Percentiles rank a stretch among this genome's conserved stretches.
Evolutionary conservation across 2,113 vertebrate genomes (phyloP).

Genomic region (Girardinichthys multiradiatus): DNA sequence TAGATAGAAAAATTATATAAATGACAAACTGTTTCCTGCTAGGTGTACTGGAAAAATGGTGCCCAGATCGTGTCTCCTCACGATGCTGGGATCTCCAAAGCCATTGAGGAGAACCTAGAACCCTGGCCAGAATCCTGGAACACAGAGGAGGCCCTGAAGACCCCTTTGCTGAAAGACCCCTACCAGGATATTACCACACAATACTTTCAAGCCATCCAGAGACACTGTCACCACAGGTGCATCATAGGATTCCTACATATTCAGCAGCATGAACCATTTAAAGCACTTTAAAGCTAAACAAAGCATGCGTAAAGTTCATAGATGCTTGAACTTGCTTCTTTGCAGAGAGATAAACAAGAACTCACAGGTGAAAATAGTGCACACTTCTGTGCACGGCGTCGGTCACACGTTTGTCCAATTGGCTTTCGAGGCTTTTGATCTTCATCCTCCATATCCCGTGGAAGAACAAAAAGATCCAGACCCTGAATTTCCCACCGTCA

Average conservation of each 20-base stretch:
- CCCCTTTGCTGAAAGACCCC: slow-evolving; percentile 84
- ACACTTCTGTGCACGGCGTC: slow-evolving; percentile 96
- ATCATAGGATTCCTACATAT: not conserved
- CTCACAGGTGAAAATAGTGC: slow-evolving; percentile 90
- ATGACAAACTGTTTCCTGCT: slow-evolving; percentile 9
- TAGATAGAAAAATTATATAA: not conserved
- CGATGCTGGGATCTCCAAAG: slow-evolving; percentile 88
- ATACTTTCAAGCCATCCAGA: slow-evolving; percentile 91
- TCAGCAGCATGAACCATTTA: not conserved
- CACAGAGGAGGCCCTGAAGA: slow-evolving; percentile 80
- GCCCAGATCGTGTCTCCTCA: slow-evolving; percentile 96
- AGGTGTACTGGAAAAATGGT: slow-evolving; percentile 98
- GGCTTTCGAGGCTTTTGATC: slow-evolving; percentile 90
- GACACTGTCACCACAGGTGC: slow-evolving; percentile 93
- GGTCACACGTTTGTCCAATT: slow-evolving; percentile 92
- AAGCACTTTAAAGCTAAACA: not conserved
- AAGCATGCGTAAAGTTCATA: not conserved
- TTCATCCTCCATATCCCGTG: slow-evolving; percentile 91
- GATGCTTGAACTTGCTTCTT: slow-evolving; percentile 7
- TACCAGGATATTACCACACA: slow-evolving; percentile 80
- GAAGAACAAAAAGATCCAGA: slow-evolving; percentile 94
- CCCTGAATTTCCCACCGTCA: slow-evolving; percentile 95
- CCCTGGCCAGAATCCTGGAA: slow-evolving; percentile 94
- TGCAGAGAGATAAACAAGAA: slow-evolving; percentile 88
- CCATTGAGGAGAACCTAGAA: slow-evolving; percentile 91